These are phyloP conservation scores for Mythimna loreyi DNA, from an alignment of 2,888 invertebrate species.

Conservation along the genomic window DNA sequence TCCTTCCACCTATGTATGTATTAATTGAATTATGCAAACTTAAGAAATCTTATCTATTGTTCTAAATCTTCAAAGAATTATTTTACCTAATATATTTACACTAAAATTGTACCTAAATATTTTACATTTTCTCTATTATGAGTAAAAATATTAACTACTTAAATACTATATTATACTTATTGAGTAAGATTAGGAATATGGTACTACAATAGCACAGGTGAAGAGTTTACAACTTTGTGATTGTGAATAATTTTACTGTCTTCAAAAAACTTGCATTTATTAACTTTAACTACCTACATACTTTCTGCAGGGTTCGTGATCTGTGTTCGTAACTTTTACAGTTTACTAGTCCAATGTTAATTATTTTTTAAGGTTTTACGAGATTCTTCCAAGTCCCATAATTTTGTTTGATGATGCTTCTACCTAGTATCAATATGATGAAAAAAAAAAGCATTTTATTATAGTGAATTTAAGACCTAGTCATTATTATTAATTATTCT, in stretches of 20 bases:
- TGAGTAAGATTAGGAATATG: constrained; percentile 55
- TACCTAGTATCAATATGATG: constrained; percentile 21
- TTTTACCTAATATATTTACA: constrained; percentile 66
- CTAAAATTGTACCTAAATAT: constrained; percentile 59
- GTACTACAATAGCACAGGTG: constrained; percentile 45
- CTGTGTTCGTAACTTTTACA: constrained; percentile 76
- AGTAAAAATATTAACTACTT: constrained; percentile 57
- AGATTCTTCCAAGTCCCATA: constrained; percentile 39
- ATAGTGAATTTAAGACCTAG: constrained; percentile 68
- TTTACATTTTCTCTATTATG: constrained; percentile 60
- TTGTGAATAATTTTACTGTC: constrained; percentile 49
- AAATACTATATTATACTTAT: constrained; percentile 47
- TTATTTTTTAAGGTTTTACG: constrained; percentile 59
- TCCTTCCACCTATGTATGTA: constrained; percentile 47
- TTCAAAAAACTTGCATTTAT: constrained; percentile 36
- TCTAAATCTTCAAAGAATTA: constrained; percentile 58
- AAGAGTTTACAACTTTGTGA: constrained; percentile 44
- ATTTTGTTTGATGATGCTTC: constrained; percentile 38
- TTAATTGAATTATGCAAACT: constrained; percentile 53
- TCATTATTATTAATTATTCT: constrained; percentile 67
- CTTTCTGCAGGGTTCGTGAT: constrained; percentile 78
- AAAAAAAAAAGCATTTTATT: constrained; percentile 41
- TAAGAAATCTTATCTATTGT: constrained; percentile 61
- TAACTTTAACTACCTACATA: constrained; percentile 60
- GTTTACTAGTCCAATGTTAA: constrained; percentile 72